A percentile compares a stretch with the other conserved stretches of the same genome.
Conservation (phyloP, 2,113 vertebrate genomes). For the Lycaon pictus region DNA sequence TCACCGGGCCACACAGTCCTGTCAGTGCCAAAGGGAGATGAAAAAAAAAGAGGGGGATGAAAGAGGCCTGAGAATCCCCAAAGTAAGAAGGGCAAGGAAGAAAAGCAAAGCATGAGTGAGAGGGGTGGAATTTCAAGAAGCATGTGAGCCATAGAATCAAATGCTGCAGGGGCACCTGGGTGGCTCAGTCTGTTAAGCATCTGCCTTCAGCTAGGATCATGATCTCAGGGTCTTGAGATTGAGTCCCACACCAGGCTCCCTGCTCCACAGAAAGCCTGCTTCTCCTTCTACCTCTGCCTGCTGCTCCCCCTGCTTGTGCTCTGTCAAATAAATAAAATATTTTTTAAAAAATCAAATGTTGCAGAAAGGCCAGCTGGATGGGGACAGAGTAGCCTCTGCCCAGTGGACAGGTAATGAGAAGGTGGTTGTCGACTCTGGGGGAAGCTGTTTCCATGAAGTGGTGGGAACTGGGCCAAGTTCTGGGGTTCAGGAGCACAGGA, state of each 20-base stretch:
- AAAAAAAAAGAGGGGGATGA: not conserved
- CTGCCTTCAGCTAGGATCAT: no score
- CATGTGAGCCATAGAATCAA: accelerated
- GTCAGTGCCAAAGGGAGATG: no score
- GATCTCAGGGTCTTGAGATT: no score
- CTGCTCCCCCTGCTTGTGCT: no score
- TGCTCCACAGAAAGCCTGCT: no score
- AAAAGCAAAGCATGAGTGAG: not conserved
- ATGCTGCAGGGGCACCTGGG: not conserved
- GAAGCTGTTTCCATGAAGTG: not conserved
- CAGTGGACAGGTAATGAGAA: not conserved
- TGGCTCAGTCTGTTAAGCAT: no score
- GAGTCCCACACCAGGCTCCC: no score
- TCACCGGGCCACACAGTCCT: not conserved
- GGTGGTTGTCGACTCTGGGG: not conserved
- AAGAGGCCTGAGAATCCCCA: not conserved
- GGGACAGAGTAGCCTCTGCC: not conserved
- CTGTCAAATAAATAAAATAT: no score
- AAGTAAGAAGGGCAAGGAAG: not conserved
- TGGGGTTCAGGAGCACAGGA: not conserved
- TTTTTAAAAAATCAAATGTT: not conserved
- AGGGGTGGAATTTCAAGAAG: not conserved
- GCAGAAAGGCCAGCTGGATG: not conserved
- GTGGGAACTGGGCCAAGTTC: not conserved
- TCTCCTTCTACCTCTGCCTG: no score